Evolutionary conservation across 2,113 vertebrate genomes (phyloP), one percentile per base, ranked within the genome.

Genomic region (Zosterops borbonicus): DNA sequence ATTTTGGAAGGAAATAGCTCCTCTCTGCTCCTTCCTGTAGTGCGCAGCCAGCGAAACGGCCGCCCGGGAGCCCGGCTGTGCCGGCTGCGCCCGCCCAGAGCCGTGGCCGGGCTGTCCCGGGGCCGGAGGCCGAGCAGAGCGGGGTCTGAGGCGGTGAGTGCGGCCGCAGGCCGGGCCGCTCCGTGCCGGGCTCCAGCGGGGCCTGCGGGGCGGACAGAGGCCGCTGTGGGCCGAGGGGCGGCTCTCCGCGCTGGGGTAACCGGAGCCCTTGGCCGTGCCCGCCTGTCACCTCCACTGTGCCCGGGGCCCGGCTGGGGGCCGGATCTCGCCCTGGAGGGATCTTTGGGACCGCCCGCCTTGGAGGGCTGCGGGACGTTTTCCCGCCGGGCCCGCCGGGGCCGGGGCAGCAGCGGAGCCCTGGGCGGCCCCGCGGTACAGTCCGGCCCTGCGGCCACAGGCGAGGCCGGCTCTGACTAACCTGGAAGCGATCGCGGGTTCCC

Each of bases 21-120:
- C 70, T 91, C 87, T 91, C 81, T 4, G 88, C 97, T 96, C 91
- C 96, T 98, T 98, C 98, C 98, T 98, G 97, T 98, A 93, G 87
- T 64, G 19, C 90, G 22, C 77, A 96, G 91, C 71, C 93, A 76
- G 86, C 9, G 56, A 53, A 92, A 53, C 81, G 55, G 88, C 88
- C 6, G 59, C 50, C 35, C 50, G 24, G 91, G 63, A 80, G 78
- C 89, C 60, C 22, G 56, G 93, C 74, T 22, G 42, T 25, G 78
- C 74, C 11, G 62, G 68, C 85, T 67, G 86, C 5, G 47, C 90
- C 76, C 24, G 83, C 86, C 62, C 4, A 12, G 79, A 82, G 58
- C 91, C 10, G 31, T 1, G 3, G 42, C 70, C 9, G 21, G 55
- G 69, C 82, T 35, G 85, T 42, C 4, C 79, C 2, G 31, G 71